phyloP scores from a whole-genome alignment of 1,140 invertebrate genomes.

The Aphelenchoides besseyi region DNA sequence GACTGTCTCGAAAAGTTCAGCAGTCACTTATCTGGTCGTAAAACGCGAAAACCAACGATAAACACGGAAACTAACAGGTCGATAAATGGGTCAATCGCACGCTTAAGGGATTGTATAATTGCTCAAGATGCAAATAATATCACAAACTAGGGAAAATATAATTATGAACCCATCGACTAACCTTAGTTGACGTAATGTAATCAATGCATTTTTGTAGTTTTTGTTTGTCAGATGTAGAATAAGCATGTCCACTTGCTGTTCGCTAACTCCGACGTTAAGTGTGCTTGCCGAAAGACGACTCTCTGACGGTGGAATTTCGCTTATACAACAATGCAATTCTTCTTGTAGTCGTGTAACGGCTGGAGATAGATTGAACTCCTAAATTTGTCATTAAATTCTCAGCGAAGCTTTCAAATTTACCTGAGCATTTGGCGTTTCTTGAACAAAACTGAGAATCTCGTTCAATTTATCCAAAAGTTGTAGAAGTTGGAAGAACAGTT shows the following conservation, averaged over 20 bases:
- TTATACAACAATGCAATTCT: conserved; percentile 47
- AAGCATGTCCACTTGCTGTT: conserved; percentile 46
- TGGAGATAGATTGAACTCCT: conserved; percentile 60
- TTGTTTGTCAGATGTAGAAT: conserved; percentile 61
- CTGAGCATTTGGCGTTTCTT: conserved; percentile 49
- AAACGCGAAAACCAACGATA: too few species aligned
- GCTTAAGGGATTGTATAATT: too few species aligned
- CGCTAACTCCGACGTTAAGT: conserved; percentile 23
- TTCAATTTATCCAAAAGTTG: conserved; percentile 83
- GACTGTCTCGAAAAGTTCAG: too few species aligned
- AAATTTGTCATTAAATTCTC: conserved; percentile 23
- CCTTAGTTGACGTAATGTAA: conserved; percentile 50
- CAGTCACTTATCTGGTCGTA: too few species aligned
- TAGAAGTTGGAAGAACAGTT: conserved; percentile 86
- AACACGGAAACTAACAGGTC: too few species aligned
- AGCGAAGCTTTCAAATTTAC: conserved; percentile 34
- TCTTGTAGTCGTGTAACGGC: conserved; percentile 52
- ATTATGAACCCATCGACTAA: too few species aligned
- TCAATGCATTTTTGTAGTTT: conserved; percentile 52
- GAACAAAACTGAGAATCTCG: conserved; percentile 71
- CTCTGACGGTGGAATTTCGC: conserved; percentile 22
- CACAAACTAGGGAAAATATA: too few species aligned
- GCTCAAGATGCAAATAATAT: too few species aligned
- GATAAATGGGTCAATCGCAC: too few species aligned
- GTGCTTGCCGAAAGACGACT: conserved; percentile 36